Base-by-base conservation (phyloP, 2,113 vertebrate genomes). In the Chaetura pelagica region DNA sequence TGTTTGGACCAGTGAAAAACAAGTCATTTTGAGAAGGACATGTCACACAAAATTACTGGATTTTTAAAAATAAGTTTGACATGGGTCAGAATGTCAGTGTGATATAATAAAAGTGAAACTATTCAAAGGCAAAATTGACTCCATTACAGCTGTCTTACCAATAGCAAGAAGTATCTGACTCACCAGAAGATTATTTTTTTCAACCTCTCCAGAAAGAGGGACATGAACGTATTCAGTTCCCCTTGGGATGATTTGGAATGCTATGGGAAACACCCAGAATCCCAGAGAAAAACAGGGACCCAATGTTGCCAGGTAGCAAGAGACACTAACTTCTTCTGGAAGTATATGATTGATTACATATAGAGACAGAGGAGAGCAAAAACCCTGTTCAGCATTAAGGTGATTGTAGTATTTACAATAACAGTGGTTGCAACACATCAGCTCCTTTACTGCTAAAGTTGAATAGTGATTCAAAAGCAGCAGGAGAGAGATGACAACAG, bases 301-400 rank as follows among this genome's bases (percentile, higher is more conserved):
- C 42, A n/a, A 4, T 66, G 88, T 34, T 62, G 21, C 17, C 10
- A 48, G 51, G 49, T 71, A 78, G 66, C 8, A 30, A 66, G 17
- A 10, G 40, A 18, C 32, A 46, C 7, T 10, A 44, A 55, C 4
- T 35, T 68, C 51, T 59, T 82, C 4, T 51, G 69, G 59, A 61
- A n/a, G 34, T 5, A 30, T 14, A 5, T 3, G 30, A 58, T 34
- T 9, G 67, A 35, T 35, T 6, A 16, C 32, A 30, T 32, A 12
- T 0, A 32, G 29, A 59, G 48, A 8, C 2, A 9, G 19, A 4
- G 8, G 10, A 69, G 59, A 69, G 59, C 0, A 1, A 48, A 82
- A 68, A 68, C 35, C 42, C 4, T 2, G 10, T 15, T 75, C 62
- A 54, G 68, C 44, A 30, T 3, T 4, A 12, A 79, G 48, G 35